These are phyloP conservation scores for Podargus strigoides DNA, from an alignment of 2,797 vertebrate genomes.

Conservation along the genomic window DNA sequence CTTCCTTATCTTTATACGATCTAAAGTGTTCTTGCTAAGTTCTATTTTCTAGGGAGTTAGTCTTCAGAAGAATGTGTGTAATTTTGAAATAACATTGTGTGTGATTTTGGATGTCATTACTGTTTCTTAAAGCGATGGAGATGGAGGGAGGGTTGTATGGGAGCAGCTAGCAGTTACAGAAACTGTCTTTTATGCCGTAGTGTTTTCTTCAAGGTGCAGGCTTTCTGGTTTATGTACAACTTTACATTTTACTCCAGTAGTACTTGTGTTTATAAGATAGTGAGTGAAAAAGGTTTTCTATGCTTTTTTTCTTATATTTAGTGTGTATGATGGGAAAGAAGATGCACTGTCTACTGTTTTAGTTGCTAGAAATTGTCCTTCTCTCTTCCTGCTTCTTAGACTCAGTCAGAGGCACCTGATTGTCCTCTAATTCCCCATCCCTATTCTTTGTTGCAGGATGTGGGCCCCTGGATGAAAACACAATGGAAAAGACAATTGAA, in stretches of 20 bases:
- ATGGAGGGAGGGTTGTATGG: neutral
- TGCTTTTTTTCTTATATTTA: neutral
- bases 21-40: neutral
- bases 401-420: neutral
- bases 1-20: neutral
- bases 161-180: neutral
- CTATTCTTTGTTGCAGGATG: slow-evolving; percentile 76
- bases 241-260: neutral
- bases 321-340: neutral
- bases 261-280: neutral
- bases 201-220: neutral
- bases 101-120: neutral
- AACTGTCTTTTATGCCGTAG: neutral
- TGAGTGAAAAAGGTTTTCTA: neutral
- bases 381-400: neutral
- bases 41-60: neutral
- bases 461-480: slow-evolving; percentile 85
- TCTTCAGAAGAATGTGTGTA: neutral
- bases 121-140: neutral
- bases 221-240: neutral
- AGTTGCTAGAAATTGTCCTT: neutral
- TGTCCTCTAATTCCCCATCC: neutral
- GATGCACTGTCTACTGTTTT: neutral
- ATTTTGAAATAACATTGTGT: neutral
- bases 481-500: slow-evolving; percentile 92